Evolutionary conservation across 2,888 invertebrate genomes (phyloP).

Genomic region (Oeneis ivallda): DNA sequence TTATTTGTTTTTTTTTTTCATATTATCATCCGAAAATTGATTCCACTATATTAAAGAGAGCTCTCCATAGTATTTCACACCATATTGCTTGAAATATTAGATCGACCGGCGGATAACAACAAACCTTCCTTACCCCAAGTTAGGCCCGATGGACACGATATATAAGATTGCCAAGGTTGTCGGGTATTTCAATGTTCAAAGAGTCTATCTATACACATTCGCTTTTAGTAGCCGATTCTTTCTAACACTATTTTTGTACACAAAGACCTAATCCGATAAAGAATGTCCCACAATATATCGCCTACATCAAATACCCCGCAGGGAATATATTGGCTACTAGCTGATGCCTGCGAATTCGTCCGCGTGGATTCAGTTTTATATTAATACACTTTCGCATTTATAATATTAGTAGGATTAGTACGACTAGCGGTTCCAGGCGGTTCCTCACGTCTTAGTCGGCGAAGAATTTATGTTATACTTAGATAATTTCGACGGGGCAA

Average conservation of each 20-base stretch:
- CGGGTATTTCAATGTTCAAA: constrained; percentile 6
- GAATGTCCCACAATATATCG: neutral
- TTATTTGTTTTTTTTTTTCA: too few species aligned
- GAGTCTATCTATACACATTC: neutral
- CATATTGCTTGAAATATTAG: neutral
- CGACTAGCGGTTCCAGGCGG: too few species aligned
- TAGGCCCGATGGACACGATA: constrained; percentile 2
- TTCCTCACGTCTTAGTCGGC: too few species aligned
- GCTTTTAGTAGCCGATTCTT: neutral
- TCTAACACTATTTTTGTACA: constrained; percentile 4
- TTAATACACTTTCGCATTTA: too few species aligned
- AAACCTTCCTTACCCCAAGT: neutral
- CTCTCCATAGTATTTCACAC: neutral
- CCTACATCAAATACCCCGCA: constrained; percentile 15
- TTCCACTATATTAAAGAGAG: too few species aligned
- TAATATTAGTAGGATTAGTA: too few species aligned
- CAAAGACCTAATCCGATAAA: constrained; percentile 16
- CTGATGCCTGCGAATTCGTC: too few species aligned
- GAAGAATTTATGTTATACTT: too few species aligned
- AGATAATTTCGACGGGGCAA: too few species aligned
- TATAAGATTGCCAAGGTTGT: constrained; percentile 10
- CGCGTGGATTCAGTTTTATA: too few species aligned
- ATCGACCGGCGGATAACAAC: neutral
- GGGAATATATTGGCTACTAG: constrained; percentile 15
- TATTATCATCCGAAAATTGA: neutral